Percentiles rank a stretch among this genome's conserved stretches.
Conservation (phyloP, 1,140 invertebrate genomes). For the Thaumetopoea pityocampa region DNA sequence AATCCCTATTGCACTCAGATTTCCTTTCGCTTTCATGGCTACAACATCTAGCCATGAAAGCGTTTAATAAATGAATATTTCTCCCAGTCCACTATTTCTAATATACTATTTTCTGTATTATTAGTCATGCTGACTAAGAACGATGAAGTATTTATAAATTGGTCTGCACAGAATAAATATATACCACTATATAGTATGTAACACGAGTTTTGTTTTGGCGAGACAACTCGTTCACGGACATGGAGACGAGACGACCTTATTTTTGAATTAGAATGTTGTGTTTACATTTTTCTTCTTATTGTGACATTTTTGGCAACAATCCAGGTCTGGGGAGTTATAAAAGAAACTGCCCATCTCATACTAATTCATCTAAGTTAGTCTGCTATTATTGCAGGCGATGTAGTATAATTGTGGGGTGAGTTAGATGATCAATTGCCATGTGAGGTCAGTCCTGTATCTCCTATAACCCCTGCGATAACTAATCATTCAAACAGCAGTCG, state of each 20-base stretch:
- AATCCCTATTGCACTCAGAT: too few relatives aligned
- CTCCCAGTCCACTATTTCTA: conserved; percentile 11
- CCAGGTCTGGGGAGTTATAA: conserved; percentile 54
- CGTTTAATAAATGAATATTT: conserved; percentile 15
- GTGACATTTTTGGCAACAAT: conserved; percentile 60
- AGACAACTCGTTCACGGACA: conserved; percentile 40
- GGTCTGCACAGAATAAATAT: conserved; percentile 18
- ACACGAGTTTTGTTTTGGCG: conserved; percentile 53
- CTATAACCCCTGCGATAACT: too few relatives aligned
- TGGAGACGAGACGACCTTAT: conserved; percentile 63
- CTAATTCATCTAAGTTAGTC: too few relatives aligned
- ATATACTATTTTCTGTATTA: conserved; percentile 16
- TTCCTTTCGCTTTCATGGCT: too few relatives aligned
- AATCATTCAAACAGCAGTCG: too few relatives aligned
- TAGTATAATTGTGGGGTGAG: too few relatives aligned
- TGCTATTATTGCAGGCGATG: too few relatives aligned
- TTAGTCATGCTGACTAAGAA: conserved; percentile 17
- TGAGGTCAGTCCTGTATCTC: too few relatives aligned
- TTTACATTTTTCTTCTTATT: conserved; percentile 70
- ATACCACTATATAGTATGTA: conserved; percentile 12
- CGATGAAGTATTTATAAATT: conserved; percentile 18
- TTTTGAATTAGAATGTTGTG: conserved; percentile 69
- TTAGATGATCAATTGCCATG: too few relatives aligned
- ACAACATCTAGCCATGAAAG: conserved; percentile 11
- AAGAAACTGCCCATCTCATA: conserved; percentile 37